These are phyloP conservation scores for Tanytarsus gracilentus DNA, from an alignment of 2,888 invertebrate genomes.

Conservation along the genomic window DNA sequence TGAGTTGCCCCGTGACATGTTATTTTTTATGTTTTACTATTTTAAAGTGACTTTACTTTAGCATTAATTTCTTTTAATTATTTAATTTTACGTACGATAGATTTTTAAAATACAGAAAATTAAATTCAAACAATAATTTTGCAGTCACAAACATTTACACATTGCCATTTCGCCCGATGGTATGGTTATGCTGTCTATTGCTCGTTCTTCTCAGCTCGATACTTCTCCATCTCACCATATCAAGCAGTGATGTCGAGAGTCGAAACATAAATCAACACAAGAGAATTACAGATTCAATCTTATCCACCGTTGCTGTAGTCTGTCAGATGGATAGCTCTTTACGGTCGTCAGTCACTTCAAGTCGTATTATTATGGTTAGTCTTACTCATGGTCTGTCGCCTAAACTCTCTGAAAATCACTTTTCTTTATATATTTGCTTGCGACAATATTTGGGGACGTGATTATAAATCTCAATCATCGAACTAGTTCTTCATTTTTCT, in stretches of 20 bases:
- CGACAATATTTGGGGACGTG: neutral
- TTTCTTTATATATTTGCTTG: neutral
- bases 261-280: neutral
- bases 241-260: neutral
- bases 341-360: conserved; percentile 43
- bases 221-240: conserved; percentile 3
- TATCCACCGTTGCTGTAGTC: conserved; percentile 50
- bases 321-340: conserved; percentile 52
- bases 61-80: too few relatives aligned
- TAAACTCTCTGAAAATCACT: conserved; percentile 1
- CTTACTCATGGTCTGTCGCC: too few relatives aligned
- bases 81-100: too few relatives aligned
- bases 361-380: conserved; percentile 33
- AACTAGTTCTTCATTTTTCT: conserved; percentile 53
- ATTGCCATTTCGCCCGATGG: conserved; percentile 45
- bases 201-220: conserved; percentile 38
- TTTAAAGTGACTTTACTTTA: too few relatives aligned
- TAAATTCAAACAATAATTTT: neutral
- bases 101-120: too few relatives aligned
- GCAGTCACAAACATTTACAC: conserved; percentile 47
- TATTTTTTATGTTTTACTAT: too few relatives aligned
- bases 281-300: conserved; percentile 46
- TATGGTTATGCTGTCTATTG: conserved; percentile 45
- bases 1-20: too few relatives aligned
- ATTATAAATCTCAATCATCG: conserved; percentile 32